Conservation (phyloP, 2,113 vertebrate species). For the Ochotona curzoniae region DNA sequence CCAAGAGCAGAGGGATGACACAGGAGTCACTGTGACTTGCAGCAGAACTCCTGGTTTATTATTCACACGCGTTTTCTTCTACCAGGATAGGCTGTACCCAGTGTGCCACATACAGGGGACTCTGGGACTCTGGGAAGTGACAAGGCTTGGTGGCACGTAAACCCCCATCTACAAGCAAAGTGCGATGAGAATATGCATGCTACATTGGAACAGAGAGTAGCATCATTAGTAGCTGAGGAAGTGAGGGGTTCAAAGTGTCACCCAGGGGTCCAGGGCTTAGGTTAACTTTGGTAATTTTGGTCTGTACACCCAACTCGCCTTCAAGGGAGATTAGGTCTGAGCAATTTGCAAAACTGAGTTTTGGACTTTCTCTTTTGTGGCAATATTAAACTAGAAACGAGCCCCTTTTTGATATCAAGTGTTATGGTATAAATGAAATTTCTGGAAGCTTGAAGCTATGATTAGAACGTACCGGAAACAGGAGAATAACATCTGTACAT, state of each 20-base stretch:
- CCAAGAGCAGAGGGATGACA: neutral
- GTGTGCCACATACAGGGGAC: neutral
- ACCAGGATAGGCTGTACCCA: neutral
- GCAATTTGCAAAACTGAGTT: too few relatives aligned
- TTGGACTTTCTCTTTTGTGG: neutral
- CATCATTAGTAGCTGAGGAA: neutral
- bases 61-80: neutral
- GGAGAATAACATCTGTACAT: neutral
- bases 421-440: neutral
- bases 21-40: neutral
- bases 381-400: constrained; percentile 13
- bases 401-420: neutral
- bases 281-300: neutral
- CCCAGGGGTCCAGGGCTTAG: neutral
- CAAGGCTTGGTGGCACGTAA: constrained; percentile 22
- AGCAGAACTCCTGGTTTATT: neutral
- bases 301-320: too few relatives aligned
- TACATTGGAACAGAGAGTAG: neutral
- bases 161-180: neutral
- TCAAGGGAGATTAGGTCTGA: neutral
- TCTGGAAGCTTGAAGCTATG: neutral
- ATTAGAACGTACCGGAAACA: neutral
- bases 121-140: neutral
- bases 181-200: neutral
- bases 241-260: neutral